Evolutionary conservation across 2,888 invertebrate genomes (phyloP), one percentile per base, ranked within the genome.

Genomic region (Ophion ventricosus): DNA sequence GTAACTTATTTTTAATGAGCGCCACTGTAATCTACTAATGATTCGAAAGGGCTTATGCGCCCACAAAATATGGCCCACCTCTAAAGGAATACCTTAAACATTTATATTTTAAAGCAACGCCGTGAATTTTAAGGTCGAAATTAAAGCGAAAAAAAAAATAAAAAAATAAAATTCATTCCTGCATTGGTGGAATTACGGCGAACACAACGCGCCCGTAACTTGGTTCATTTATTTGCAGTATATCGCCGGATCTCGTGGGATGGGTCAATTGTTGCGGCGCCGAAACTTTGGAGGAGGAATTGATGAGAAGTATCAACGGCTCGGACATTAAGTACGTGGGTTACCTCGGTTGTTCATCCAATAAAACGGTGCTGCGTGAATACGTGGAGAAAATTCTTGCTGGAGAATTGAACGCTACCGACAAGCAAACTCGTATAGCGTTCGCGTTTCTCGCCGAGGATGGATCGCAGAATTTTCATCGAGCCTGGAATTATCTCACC

Each of bases 201-300:
- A 7, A 35, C 35, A 5, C 35, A 35, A 35, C 35, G 35, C 3
- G 35, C 35, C 35, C 14, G 14, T 17, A 49, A 49, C 14, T 49
- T 11, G 49, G 49, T 49, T 14, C 2, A 43, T 17, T 23, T 11
- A 35, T 59, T 88, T 89, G n/a, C 88, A 95, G 94, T 20, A 93
- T 95, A 40, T 92, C 94, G 26, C 92, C 93, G 2, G 94, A 94
- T 83, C 84, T 95, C 54, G 92, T 93, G 77, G 86, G 89, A 0
- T 89, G 92, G 11, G 94, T 94, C 3, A 94, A 94, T 89, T 95
- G 95, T 89, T 91, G 92, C 14, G 95, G 94, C 1, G 91, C 95
- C 0, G 77, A 73, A 40, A 78, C 75, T 66, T 78, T 66, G 29
- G 82, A 85, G 78, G 73, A 57, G 1, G 77, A 84, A 63, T 82